A percentile compares a stretch with the other conserved stretches of the same genome.
Conservation (phyloP, 2,888 invertebrate genomes). For the Nesidiocoris tenuis region DNA sequence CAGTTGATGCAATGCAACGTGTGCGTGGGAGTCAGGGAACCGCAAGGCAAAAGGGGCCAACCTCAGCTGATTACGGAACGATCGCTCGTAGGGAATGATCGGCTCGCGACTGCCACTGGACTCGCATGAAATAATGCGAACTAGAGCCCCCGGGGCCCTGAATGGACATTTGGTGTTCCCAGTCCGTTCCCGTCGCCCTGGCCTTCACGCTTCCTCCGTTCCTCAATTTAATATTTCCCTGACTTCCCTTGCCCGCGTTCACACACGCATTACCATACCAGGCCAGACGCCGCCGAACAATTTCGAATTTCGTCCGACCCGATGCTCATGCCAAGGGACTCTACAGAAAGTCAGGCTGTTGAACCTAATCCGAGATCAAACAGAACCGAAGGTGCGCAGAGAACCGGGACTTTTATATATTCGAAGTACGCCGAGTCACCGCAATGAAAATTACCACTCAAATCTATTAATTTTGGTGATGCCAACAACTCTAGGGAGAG, state of each 20-base stretch:
- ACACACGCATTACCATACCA: background rate
- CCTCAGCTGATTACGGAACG: background rate
- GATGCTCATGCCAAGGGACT: too few species aligned
- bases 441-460: too few species aligned
- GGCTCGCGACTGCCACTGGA: background rate
- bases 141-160: background rate
- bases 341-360: too few species aligned
- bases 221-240: background rate
- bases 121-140: background rate
- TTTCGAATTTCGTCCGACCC: too few species aligned
- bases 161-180: background rate
- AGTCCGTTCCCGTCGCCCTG: too few species aligned
- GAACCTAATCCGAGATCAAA: too few species aligned
- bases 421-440: too few species aligned
- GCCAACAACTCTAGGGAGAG: too few species aligned
- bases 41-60: background rate
- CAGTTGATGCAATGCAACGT: background rate
- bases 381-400: too few species aligned
- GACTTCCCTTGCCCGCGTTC: background rate
- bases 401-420: too few species aligned
- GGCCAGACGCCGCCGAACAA: background rate
- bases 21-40: background rate
- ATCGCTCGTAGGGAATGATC: background rate
- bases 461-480: too few species aligned
- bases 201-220: background rate